Conservation (phyloP, 2,113 vertebrate species). For the Corydoras maculifer region DNA sequence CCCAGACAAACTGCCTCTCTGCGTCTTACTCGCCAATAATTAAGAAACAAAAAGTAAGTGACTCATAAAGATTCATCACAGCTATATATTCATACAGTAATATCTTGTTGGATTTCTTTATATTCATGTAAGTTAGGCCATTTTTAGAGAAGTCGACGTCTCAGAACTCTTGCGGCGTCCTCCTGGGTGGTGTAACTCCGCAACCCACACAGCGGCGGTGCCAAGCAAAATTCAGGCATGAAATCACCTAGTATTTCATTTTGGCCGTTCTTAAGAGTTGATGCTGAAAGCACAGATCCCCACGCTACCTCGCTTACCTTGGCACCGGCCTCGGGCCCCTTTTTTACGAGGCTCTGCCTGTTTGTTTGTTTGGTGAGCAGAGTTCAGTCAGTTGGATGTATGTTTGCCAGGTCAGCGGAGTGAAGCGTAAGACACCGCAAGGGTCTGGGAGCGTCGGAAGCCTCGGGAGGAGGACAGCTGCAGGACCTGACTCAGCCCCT, state of each 20-base stretch:
- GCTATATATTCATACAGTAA: too few relatives aligned
- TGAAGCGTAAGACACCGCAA: too few relatives aligned
- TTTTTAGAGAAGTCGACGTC: neutral
- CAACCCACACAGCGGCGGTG: neutral
- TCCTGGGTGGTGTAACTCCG: constrained; percentile 13
- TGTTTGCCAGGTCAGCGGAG: too few relatives aligned
- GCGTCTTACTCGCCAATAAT: too few relatives aligned
- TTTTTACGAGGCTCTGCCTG: constrained; percentile 36
- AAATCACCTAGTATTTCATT: constrained; percentile 28
- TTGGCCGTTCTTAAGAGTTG: constrained; percentile 10
- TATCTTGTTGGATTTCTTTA: too few relatives aligned
- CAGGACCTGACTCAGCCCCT: too few relatives aligned
- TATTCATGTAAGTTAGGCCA: neutral
- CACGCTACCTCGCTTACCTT: constrained; percentile 33
- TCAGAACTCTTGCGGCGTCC: neutral
- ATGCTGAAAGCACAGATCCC: constrained; percentile 26
- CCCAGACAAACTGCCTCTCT: constrained; percentile 24
- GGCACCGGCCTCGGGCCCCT: constrained; percentile 23
- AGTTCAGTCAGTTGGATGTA: too few relatives aligned
- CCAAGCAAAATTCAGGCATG: constrained; percentile 25
- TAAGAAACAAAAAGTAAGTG: too few relatives aligned
- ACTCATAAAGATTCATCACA: too few relatives aligned
- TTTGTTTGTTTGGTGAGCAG: constrained; percentile 46
- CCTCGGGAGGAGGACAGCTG: too few relatives aligned
- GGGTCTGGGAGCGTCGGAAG: too few relatives aligned